Conservation (phyloP, 2,888 invertebrate species). For the Caenorhabditis sp. region DNA sequence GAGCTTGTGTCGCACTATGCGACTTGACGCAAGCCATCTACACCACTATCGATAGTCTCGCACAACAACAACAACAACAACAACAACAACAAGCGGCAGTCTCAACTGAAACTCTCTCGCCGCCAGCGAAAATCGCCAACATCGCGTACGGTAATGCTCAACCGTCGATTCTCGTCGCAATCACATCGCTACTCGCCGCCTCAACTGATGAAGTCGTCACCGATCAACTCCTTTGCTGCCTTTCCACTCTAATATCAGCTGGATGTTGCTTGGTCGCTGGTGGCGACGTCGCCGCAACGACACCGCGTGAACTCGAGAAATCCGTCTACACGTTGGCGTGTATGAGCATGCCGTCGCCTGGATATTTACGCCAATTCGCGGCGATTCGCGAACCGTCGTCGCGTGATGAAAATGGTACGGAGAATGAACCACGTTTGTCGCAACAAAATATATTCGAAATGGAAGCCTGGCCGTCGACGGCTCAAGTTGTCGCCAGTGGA, state of each 20-base stretch:
- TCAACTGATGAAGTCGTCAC: slow-evolving; percentile 90
- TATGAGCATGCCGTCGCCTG: slow-evolving; percentile 32
- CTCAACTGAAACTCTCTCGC: too few species aligned
- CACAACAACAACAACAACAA: slow-evolving; percentile 2
- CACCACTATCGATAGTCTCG: slow-evolving; percentile 29
- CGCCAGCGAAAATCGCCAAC: slow-evolving; percentile 27
- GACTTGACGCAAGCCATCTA: slow-evolving; percentile 45
- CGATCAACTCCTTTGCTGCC: slow-evolving; percentile 88
- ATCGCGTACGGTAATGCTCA: slow-evolving; percentile 32
- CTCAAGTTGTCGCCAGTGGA: slow-evolving; percentile 94
- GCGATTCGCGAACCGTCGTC: slow-evolving; percentile 24
- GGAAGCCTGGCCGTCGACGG: slow-evolving; percentile 34
- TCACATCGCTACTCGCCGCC: slow-evolving; percentile 31
- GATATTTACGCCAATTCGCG: slow-evolving; percentile 29
- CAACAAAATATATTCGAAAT: slow-evolving; percentile 70
- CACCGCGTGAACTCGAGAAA: not conserved
- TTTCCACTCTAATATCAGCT: slow-evolving; percentile 87
- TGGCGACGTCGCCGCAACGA: not conserved
- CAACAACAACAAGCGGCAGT: slow-evolving; percentile 4
- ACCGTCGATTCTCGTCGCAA: slow-evolving; percentile 32
- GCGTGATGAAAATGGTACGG: slow-evolving; percentile 10
- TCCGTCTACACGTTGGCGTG: slow-evolving; percentile 32
- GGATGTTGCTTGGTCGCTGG: slow-evolving; percentile 77
- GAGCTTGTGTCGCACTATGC: slow-evolving; percentile 72
- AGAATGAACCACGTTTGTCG: not conserved